Evolutionary conservation across 30 jellyfish, hydroid and myxozoan genomes (phyloP), one percentile per base, ranked within the genome.

Genomic region (Turritopsis dohrnii): DNA sequence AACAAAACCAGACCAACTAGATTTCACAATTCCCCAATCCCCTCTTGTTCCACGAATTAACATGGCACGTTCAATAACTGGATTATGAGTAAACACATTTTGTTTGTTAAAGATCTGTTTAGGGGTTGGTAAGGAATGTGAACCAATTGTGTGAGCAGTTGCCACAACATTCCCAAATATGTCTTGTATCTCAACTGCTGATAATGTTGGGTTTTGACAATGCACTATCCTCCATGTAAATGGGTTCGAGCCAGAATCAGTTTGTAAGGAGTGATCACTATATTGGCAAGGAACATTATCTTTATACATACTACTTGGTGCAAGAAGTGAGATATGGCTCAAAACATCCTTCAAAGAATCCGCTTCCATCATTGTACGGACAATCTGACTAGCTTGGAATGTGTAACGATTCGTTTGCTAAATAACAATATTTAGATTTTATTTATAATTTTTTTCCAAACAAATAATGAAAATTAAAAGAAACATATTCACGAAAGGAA

Each of bases 181-280:
- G 26, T 86, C 94, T n/a, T 80, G 76, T 18, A 86, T 21, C 79
- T 86, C 94, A 24, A 86, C 86, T 16, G 86, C 94, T 23, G 94
- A 86, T 52, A 86, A 76, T 17, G 81, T 28, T 21, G 94, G 94
- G 1, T 76, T 29, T 28, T 52, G 85, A 28, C 90, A 86, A 60
- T 86, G 94, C 1, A 86, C 94, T 20, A 79, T 80, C 71, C 94
- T 76, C 91, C 90, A 79, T 8, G 79, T 86, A 52, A 86, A 86
- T 18, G 90, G 79, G 28, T 81, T 26, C 41, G 29, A 21, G 23
- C 86, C 86, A 60, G 18, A 54, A 24, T 17, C 71, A 20, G 90
- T 86, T 18, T 81, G 90, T 24, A 86, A 69, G 25, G 79, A 18
- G 28, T 80, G 69, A 54, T 77, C 88, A 54, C 31, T 27, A 66